Evolutionary conservation across 2,797 vertebrate genomes (phyloP).

Genomic region (Intellagama lesueurii): DNA sequence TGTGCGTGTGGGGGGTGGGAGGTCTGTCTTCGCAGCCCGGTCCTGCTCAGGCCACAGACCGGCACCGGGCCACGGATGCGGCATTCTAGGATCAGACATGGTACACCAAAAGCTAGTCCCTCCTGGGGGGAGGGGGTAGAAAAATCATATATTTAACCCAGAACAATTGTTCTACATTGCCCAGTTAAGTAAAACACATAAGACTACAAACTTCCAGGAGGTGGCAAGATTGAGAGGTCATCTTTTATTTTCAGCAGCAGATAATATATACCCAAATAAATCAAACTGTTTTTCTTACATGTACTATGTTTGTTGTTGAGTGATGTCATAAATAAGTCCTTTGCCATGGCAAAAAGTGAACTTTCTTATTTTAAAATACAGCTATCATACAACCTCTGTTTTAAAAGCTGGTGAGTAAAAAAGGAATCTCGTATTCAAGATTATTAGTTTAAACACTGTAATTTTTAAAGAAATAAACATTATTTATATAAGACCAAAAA

Average conservation of each 20-base stretch:
- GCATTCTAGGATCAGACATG: too few species aligned
- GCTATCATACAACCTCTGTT: slow-evolving; percentile 52
- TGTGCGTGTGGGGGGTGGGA: too few species aligned
- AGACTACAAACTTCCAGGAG: background rate
- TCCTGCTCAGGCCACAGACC: too few species aligned
- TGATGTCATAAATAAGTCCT: slow-evolving; percentile 76
- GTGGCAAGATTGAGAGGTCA: background rate
- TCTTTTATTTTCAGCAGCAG: background rate
- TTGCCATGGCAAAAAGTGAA: slow-evolving; percentile 62
- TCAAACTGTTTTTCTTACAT: background rate
- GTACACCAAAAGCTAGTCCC: too few species aligned
- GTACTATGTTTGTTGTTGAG: slow-evolving; percentile 50
- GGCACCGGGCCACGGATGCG: too few species aligned
- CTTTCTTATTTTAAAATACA: slow-evolving; percentile 44
- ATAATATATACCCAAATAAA: background rate
- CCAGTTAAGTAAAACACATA: too few species aligned
- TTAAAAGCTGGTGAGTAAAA: slow-evolving; percentile 59
- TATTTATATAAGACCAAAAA: slow-evolving; percentile 46
- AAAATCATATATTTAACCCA: too few species aligned
- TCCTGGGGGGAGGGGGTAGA: too few species aligned
- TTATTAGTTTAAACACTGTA: slow-evolving; percentile 57
- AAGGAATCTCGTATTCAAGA: too few species aligned
- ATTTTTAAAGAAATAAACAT: slow-evolving; percentile 70
- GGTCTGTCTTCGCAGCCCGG: too few species aligned
- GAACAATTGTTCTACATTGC: too few species aligned